Base-by-base conservation (phyloP, 2,888 invertebrate species). In the Lumbricus terrestris region DNA sequence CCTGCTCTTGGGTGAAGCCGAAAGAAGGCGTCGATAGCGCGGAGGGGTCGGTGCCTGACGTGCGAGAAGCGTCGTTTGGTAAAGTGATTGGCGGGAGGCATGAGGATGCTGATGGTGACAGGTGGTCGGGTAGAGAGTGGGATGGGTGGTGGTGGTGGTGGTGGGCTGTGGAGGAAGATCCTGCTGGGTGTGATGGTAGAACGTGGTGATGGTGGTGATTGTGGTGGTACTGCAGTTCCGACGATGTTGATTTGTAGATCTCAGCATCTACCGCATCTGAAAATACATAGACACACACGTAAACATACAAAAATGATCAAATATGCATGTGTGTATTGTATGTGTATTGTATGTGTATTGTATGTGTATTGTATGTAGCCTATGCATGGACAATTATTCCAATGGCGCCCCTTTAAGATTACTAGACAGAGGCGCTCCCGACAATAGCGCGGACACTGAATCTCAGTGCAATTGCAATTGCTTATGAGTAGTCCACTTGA, bases 1-100 rank as follows among this genome's bases (percentile, higher is more conserved):
- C 99, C 96, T 99, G 99, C 96, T 99, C 98, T 96, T 98, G 98
- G 93, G 98, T 98, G 96, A 99, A 99, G 29, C 90, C 89, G 88
- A 91, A 91, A 1, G 90, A 85, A 35, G 90, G 93, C 93, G 89
- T 93, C n/a, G 42, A 42, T 18, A 82, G 85, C 34, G 89, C 23
- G 16, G 38, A 34, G 18, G 69, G 20, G 83, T 42, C 83, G 37
- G 85, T 20, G 23, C 34, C 69, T 29, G n/a, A n/a, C n/a, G n/a
- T 15, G 37, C 35, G 37, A 83, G 38, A 15, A 35, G 40, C 23
- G 35, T 88, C 38, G 29, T n/a, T 85, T 18, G 88, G n/a, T 37
- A 38, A 18, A 47, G 38, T 23, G 42, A 35, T 29, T n/a, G 35
- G 35, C 37, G 33, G 40, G 29, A 37, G 88, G 37, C 54, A 38